Percentiles rank a stretch among this genome's conserved stretches.
These are phyloP conservation scores for Lathamus discolor DNA, from an alignment of 2,113 vertebrate genomes.

Conservation along the genomic window DNA sequence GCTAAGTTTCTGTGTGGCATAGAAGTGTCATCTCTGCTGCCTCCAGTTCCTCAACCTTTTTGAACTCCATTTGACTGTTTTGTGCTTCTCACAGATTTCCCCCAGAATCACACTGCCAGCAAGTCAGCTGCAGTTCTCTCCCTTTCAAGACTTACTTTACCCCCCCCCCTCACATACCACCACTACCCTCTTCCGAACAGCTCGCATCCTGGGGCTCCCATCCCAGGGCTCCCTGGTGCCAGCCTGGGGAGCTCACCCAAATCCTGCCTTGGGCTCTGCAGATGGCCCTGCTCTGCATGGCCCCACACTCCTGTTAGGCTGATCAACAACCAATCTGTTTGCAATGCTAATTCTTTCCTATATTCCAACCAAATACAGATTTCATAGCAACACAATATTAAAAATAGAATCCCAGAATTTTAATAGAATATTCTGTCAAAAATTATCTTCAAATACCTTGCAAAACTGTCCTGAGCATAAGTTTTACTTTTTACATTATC, in stretches of 20 bases:
- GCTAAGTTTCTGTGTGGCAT: neutral
- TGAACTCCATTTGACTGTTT: neutral
- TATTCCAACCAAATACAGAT: neutral
- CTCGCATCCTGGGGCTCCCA: rapidly evolving
- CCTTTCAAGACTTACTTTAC: neutral
- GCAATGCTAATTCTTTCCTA: neutral
- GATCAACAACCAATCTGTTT: neutral
- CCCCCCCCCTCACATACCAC: rapidly evolving
- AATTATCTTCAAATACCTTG: neutral
- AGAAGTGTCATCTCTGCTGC: neutral
- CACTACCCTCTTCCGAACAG: neutral
- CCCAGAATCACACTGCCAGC: neutral
- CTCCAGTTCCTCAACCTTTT: neutral
- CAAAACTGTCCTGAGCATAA: neutral
- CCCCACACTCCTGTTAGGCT: neutral
- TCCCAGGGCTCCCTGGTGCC: neutral
- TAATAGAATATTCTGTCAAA: neutral
- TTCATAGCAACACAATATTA: neutral
- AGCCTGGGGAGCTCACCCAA: neutral
- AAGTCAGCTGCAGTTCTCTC: neutral
- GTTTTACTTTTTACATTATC: neutral
- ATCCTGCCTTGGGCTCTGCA: rapidly evolving
- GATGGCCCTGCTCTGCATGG: neutral
- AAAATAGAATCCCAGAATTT: neutral
- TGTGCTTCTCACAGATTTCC: neutral